Percentiles rank a stretch among this genome's conserved stretches.
phyloP scores from a whole-genome alignment of 1,140 invertebrate species.

The Orchesella cincta region DNA sequence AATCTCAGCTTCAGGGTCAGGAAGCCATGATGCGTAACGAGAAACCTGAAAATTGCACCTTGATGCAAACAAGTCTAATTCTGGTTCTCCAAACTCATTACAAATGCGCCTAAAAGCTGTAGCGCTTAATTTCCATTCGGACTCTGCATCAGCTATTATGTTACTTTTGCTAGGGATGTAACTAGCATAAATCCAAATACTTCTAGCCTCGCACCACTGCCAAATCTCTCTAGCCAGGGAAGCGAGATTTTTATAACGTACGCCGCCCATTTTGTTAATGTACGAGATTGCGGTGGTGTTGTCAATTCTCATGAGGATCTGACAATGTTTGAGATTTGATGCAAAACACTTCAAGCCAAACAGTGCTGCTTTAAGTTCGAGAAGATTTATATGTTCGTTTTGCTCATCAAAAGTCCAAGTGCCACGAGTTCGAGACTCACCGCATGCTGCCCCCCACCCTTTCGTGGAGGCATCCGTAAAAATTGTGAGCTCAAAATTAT shows the following conservation, averaged over 20 bases:
- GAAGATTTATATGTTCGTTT: background rate
- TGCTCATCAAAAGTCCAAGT: background rate
- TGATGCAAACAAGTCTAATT: background rate
- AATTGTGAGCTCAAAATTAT: constrained; percentile 24
- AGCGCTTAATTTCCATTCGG: background rate
- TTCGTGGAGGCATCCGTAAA: constrained; percentile 1
- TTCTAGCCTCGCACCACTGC: background rate
- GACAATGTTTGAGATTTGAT: background rate
- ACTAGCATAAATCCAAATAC: background rate
- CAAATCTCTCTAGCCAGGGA: background rate
- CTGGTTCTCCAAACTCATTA: background rate
- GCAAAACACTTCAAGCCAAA: background rate
- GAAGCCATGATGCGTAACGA: background rate
- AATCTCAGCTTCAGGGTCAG: constrained; percentile 13
- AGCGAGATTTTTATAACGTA: background rate
- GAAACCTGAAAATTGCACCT: background rate
- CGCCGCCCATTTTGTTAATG: constrained; percentile 32
- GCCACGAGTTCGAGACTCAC: background rate
- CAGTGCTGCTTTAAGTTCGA: constrained; percentile 1
- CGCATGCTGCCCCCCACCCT: constrained; percentile 21
- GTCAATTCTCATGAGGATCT: constrained; percentile 14
- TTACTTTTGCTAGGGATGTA: background rate
- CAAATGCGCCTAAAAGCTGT: background rate
- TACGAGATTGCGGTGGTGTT: constrained; percentile 29
- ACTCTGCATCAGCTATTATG: background rate